These are phyloP conservation scores for Caenorhabditis imperialis DNA, from an alignment of 2,888 invertebrate species.

Conservation along the genomic window DNA sequence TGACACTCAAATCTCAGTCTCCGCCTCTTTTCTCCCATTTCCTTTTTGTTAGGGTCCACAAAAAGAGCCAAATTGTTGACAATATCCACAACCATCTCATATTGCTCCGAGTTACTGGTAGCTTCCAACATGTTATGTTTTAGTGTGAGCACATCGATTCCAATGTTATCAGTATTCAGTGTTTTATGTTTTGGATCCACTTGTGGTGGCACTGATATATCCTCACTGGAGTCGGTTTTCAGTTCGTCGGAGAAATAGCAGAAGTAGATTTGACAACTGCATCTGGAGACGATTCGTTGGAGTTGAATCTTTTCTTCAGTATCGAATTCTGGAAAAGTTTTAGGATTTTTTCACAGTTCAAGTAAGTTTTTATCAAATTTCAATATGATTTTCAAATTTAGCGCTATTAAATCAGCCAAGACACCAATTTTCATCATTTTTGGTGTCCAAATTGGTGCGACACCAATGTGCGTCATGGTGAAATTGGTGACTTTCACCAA, in stretches of 20 bases:
- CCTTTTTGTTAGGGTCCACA: constrained; percentile 93
- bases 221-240: constrained; percentile 79
- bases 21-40: constrained; percentile 82
- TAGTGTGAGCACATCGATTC: constrained; percentile 95
- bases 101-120: constrained; percentile 80
- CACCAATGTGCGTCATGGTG: too few species aligned
- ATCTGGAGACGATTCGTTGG: constrained; percentile 95
- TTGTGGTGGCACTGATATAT: constrained; percentile 54
- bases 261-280: constrained; percentile 96
- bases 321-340: constrained; percentile 14
- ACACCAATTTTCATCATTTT: too few species aligned
- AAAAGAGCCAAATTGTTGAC: constrained; percentile 96
- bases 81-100: constrained; percentile 96
- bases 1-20: constrained; percentile 58
- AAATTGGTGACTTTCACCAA: too few species aligned
- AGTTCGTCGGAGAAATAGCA: constrained; percentile 83
- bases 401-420: too few species aligned
- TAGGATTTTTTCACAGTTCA: too few species aligned
- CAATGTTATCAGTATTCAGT: constrained; percentile 81
- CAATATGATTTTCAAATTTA: not conserved
- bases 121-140: constrained; percentile 96
- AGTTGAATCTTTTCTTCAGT: constrained; percentile 81
- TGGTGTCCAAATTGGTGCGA: too few species aligned
- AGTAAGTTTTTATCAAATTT: constrained; percentile 6
- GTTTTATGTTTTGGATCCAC: constrained; percentile 26